Evolutionary conservation across 2,888 invertebrate genomes (phyloP).

Genomic region (Dicyrtomina minuta): DNA sequence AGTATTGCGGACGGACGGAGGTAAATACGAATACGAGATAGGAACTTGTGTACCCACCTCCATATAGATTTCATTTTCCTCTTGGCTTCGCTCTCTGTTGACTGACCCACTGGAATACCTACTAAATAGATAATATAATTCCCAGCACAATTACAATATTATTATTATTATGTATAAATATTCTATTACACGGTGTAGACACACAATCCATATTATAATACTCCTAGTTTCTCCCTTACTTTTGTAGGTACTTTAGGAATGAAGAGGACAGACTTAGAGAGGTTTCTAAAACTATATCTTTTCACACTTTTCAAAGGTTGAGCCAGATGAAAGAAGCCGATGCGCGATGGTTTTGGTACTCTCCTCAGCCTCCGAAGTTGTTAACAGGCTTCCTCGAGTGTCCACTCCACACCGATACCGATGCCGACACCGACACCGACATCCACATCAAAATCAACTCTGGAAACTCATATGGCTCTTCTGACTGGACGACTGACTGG

Average conservation of each 20-base stretch:
- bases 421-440: too few relatives aligned
- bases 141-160: too few relatives aligned
- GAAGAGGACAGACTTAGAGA: neutral
- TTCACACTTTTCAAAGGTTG: conserved; percentile 51
- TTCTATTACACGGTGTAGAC: too few relatives aligned
- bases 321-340: conserved; percentile 48
- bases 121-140: too few relatives aligned
- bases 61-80: too few relatives aligned
- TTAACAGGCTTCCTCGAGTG: conserved; percentile 41
- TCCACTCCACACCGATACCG: conserved; percentile 8
- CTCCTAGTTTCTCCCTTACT: too few relatives aligned
- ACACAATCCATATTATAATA: too few relatives aligned
- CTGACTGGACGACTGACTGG: neutral
- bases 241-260: neutral
- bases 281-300: conserved; percentile 44
- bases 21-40: too few relatives aligned
- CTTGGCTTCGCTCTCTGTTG: neutral
- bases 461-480: neutral
- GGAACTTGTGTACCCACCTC: too few relatives aligned
- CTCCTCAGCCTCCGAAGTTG: conserved; percentile 48
- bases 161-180: too few relatives aligned
- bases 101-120: too few relatives aligned
- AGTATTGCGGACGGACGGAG: too few relatives aligned
- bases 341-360: conserved; percentile 48
- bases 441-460: neutral